A percentile compares a stretch with the other conserved stretches of the same genome.
phyloP scores from a whole-genome alignment of 2,113 vertebrate genomes.

The Probosciger aterrimus region DNA sequence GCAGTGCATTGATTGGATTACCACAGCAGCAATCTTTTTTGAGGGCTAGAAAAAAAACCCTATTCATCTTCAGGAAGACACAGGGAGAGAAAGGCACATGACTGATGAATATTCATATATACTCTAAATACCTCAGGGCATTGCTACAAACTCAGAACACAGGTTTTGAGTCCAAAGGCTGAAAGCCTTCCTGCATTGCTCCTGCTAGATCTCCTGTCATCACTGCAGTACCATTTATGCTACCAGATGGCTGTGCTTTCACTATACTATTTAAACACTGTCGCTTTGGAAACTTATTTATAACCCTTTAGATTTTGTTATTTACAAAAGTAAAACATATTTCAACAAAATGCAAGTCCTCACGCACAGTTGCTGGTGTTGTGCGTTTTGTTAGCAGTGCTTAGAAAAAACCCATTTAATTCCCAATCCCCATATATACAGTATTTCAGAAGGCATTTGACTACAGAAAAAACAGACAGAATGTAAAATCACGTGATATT shows the following conservation, averaged over 20 bases:
- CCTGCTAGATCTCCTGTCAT: not conserved
- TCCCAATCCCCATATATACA: not conserved
- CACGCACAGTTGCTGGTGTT: not conserved
- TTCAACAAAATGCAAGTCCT: not conserved
- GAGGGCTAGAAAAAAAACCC: not conserved
- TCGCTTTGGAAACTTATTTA: not conserved
- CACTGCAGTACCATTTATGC: not conserved
- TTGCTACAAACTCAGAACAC: not conserved
- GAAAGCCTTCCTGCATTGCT: not conserved
- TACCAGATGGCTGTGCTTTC: not conserved
- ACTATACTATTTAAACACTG: not conserved
- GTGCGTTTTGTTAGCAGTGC: not conserved
- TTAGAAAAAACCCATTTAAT: not conserved
- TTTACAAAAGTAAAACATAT: not conserved
- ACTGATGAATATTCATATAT: not conserved
- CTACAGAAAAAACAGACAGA: not conserved
- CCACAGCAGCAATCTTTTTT: not conserved
- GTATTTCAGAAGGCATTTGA: not conserved
- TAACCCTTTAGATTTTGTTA: not conserved
- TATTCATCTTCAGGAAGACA: not conserved
- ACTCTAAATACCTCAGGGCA: not conserved
- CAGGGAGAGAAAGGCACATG: not conserved
- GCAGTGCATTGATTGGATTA: not conserved
- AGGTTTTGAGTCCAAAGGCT: not conserved
- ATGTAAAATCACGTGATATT: not conserved